Percentiles rank a stretch among this genome's conserved stretches.
These are phyloP conservation scores for Podarcis lilfordi DNA, from an alignment of 2,797 vertebrate species.

Conservation along the genomic window DNA sequence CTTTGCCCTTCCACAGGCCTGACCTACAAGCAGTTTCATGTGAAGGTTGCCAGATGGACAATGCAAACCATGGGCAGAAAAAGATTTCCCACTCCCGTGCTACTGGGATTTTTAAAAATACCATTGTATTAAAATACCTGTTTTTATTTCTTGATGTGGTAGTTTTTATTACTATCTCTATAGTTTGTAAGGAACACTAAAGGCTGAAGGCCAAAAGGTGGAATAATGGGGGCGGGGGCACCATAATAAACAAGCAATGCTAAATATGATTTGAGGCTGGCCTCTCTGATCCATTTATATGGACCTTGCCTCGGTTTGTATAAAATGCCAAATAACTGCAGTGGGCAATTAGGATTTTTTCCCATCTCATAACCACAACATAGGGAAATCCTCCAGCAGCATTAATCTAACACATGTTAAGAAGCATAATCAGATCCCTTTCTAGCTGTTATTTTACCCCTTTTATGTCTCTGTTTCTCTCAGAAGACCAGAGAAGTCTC, in stretches of 20 bases:
- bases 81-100: no score
- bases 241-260: slow-evolving; percentile 34
- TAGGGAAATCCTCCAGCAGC: slow-evolving; percentile 15
- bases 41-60: no score
- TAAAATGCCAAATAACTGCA: not conserved
- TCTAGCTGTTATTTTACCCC: slow-evolving; percentile 44
- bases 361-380: slow-evolving; percentile 25
- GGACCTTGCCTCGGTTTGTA: not conserved
- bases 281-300: not conserved
- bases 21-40: no score
- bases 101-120: no score
- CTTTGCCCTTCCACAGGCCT: no score
- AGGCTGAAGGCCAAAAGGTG: not conserved
- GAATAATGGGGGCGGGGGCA: not conserved
- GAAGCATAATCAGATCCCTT: slow-evolving; percentile 25
- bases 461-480: slow-evolving; percentile 54
- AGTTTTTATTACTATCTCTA: not conserved
- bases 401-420: slow-evolving; percentile 48
- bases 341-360: not conserved
- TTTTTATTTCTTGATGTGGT: not conserved
- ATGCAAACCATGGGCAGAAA: no score
- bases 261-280: not conserved
- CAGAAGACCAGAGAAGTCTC: slow-evolving; percentile 54
- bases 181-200: not conserved
- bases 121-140: not conserved